A percentile compares a stretch with the other conserved stretches of the same genome.
These are phyloP conservation scores for Turritopsis rubra DNA, from an alignment of 30 jellyfish, hydroid and myxozoan species.

Conservation along the genomic window DNA sequence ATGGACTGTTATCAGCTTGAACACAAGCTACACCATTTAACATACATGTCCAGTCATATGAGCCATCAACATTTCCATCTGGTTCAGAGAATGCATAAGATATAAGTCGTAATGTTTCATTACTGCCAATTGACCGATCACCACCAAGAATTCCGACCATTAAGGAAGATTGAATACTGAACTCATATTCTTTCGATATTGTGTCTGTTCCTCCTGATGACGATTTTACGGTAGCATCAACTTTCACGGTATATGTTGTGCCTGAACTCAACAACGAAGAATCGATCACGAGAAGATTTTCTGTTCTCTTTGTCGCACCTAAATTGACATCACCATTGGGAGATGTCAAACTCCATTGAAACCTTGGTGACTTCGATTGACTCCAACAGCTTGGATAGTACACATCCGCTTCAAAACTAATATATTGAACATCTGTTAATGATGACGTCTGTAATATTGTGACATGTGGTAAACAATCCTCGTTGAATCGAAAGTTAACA, in stretches of 20 bases:
- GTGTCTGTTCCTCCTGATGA: not conserved
- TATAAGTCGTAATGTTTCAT: constrained; percentile 24
- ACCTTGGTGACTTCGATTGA: not conserved
- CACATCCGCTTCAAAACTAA: not conserved
- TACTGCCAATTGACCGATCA: constrained; percentile 33
- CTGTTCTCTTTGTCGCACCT: not conserved
- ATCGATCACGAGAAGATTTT: not conserved
- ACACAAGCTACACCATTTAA: constrained; percentile 19
- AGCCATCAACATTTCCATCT: not conserved
- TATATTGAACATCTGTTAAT: not conserved
- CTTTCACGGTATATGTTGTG: not conserved
- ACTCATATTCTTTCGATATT: not conserved
- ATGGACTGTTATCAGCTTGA: not conserved
- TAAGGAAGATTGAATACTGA: not conserved
- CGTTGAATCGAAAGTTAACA: not conserved
- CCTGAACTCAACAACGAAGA: not conserved
- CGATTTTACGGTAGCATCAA: not conserved
- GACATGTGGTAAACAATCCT: not conserved
- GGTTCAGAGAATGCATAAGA: constrained; percentile 9
- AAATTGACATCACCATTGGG: constrained; percentile 2
- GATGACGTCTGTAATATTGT: not conserved
- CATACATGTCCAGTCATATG: constrained; percentile 37
- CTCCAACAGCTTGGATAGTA: constrained; percentile 1
- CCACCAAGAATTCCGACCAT: constrained; percentile 46
- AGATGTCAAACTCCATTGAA: constrained; percentile 1